phyloP scores from a whole-genome alignment of 2,113 vertebrate genomes.

The Sminthopsis crassicaudata region DNA sequence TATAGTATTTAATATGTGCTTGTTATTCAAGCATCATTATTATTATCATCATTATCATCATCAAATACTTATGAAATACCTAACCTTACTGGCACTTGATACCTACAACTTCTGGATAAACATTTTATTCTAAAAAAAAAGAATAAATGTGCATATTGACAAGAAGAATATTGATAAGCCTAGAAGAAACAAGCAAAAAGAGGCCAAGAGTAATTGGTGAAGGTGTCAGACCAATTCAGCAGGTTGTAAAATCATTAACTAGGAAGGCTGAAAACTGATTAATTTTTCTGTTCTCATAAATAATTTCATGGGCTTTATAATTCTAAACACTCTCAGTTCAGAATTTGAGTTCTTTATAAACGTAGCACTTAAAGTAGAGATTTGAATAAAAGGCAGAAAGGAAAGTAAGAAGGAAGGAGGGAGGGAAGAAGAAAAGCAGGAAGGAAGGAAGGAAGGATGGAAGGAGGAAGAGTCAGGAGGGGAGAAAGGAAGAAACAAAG shows the following conservation, averaged over 20 bases:
- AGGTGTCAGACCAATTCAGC: constrained; percentile 50
- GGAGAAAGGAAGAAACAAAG: background rate
- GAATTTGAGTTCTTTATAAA: background rate
- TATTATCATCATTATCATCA: background rate
- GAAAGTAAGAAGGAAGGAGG: too few species aligned
- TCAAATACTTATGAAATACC: background rate
- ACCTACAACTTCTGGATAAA: background rate
- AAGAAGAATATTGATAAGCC: constrained; percentile 22
- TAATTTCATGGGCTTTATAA: constrained; percentile 19
- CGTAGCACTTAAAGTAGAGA: background rate
- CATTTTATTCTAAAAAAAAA: background rate
- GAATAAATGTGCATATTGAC: background rate
- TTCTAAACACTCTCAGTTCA: background rate
- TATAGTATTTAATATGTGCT: background rate
- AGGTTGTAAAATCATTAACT: constrained; percentile 38
- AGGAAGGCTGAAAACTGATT: background rate
- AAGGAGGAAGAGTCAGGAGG: background rate
- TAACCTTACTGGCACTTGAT: background rate
- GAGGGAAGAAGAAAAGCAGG: background rate
- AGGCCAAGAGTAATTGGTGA: constrained; percentile 26
- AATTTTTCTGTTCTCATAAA: constrained; percentile 11
- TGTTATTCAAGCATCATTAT: background rate
- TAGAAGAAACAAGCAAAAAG: constrained; percentile 40
- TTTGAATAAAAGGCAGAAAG: background rate
- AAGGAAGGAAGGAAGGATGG: background rate